Evolutionary conservation across 2,888 invertebrate genomes (phyloP), one percentile per base, ranked within the genome.

Genomic region (Drosophila paracracens): DNA sequence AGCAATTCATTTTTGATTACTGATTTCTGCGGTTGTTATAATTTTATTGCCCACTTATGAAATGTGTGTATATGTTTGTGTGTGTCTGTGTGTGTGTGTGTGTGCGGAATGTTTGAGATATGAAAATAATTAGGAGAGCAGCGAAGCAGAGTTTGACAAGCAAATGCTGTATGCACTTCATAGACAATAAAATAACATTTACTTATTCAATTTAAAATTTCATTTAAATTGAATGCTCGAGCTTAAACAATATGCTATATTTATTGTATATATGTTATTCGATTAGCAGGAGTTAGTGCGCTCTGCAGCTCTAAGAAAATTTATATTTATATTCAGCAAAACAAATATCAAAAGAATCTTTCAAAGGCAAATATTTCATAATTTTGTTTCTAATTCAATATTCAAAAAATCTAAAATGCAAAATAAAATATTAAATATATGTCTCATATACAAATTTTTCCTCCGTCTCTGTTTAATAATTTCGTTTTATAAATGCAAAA

Each of bases 1-100:
- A 86, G 79, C 79, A 88, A 89, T 82, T 81, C 82, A 82, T 77
- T 81, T 89, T 76, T 76, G 90, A 86, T 82, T 82, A 70, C 81
- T 66, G 84, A 81, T 83, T 83, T 86, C 83, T 66, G 75, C 46
- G 87, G 61, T 67, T 81, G 72, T 73, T 82, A 87, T 77, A 68
- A 84, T 76, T 88, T 82, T 79, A 88, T 79, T 82, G 75, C 66
- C 75, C 85, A 85, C 85, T 88, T 89, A 65, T 43, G 54, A 27
- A 13, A 29, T 29, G 8, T 51, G 58, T 63, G 54, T 59, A 36
- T 40, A 10, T 11, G 31, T 29, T 43, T 60, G 66, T 61, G n/a
- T 13, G 35, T 59, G 36, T 51, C 5, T 11, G 21, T n/a, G 38
- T 57, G 57, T 61, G 67, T 61, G 59, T 59, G 38, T 50, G 21